Base-by-base conservation (phyloP, 2,888 invertebrate species). In the Chrysodeixis includens region DNA sequence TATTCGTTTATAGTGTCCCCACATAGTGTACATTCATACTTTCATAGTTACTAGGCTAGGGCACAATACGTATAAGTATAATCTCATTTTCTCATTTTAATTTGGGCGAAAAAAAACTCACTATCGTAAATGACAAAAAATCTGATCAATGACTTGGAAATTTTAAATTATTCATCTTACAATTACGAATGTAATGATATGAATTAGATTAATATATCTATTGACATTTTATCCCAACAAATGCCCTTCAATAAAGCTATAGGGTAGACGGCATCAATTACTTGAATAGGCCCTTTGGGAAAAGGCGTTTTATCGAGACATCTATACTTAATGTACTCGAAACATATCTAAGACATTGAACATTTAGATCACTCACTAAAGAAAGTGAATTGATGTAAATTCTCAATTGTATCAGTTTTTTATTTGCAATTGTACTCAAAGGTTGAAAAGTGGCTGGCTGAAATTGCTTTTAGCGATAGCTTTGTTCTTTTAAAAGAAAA, bases 231-330 rank as follows among this genome's bases (percentile, higher is more conserved):
- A 51, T 35, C 32, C 54, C 30, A 9, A 56, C 56, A 61, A 51
- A 44, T 22, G 26, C 16, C 59, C 30, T 54, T 35, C 64, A 63
- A 69, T 68, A n/a, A n/a, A n/a, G 69, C 49, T 18, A 26, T 9
- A 52, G 26, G 59, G 51, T 53, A 52, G 44, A 61, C 44, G 51
- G 10, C 58, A 66, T 66, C 57, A 63, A 66, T 71, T 62, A 71
- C 56, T 61, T 61, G 26, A 64, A 69, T 30, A 30, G 14, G 22
- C 18, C 52, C 55, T 61, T 59, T 35, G 65, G 55, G 76, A 30
- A 46, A 40, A 59, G 57, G 60, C 51, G 59, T 61, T 64, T 57
- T 49, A 66, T 62, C 56, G 40, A 56, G n/a, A n/a, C 52, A 32
- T 55, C 22, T 55, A 49, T 62, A 62, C 3, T 32, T 22, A 51